Evolutionary conservation across 2,888 invertebrate genomes (phyloP).

Genomic region (Noctua comes): DNA sequence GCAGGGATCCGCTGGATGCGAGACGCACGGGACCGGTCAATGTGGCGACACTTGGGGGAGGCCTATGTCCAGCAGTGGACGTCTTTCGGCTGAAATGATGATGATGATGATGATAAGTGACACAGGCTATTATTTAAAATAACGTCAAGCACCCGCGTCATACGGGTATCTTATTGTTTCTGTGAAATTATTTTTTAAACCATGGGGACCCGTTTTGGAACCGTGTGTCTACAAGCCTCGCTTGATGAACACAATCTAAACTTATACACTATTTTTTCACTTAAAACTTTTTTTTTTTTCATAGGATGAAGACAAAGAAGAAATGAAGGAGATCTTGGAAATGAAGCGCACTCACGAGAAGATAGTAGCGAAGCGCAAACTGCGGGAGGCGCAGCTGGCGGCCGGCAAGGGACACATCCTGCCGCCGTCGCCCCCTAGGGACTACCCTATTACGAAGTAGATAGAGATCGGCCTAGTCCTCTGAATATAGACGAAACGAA

Average conservation of each 20-base stretch:
- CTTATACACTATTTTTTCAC: not conserved
- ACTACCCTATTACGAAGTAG: slow-evolving; percentile 82
- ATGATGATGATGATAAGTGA: no score
- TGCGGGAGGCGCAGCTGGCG: slow-evolving; percentile 78
- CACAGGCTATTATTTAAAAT: not conserved
- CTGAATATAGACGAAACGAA: not conserved
- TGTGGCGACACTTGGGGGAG: no score
- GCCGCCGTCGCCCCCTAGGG: slow-evolving; percentile 70
- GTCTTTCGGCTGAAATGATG: no score
- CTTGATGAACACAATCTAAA: not conserved
- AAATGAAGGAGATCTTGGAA: slow-evolving; percentile 97
- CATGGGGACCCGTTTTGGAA: no score
- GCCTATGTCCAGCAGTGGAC: no score
- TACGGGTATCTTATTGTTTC: not conserved
- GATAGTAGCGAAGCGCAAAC: slow-evolving; percentile 93
- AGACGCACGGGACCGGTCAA: no score
- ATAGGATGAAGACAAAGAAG: slow-evolving; percentile 97
- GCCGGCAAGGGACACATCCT: slow-evolving; percentile 71
- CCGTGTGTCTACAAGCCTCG: not conserved
- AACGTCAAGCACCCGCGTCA: not conserved
- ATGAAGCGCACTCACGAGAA: slow-evolving; percentile 96
- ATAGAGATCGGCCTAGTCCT: not conserved
- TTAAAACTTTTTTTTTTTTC: not conserved
- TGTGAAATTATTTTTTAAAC: not conserved
- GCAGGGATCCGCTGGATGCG: no score